Percentiles rank a stretch among this genome's conserved stretches.
Evolutionary conservation across 53 echinoderm and acorn worm genomes (phyloP).

Genomic region (Arbacia lixula): DNA sequence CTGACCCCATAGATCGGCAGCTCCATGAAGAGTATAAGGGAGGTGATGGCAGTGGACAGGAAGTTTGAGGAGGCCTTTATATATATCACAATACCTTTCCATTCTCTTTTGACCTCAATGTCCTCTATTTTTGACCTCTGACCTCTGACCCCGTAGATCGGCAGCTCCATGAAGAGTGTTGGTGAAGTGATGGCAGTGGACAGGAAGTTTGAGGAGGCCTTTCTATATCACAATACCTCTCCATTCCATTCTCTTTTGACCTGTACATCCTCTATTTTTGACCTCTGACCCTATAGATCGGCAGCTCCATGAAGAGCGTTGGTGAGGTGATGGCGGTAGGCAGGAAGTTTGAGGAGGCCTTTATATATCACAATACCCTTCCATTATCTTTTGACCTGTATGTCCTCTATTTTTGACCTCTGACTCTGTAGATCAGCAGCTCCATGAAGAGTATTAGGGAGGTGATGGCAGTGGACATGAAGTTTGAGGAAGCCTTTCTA

Average conservation of each 20-base stretch:
- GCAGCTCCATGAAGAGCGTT: conserved; percentile 99
- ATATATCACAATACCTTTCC: too few species aligned
- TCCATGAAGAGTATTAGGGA: conserved; percentile 99
- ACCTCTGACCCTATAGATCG: too few species aligned
- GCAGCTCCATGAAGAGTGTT: conserved; percentile 99
- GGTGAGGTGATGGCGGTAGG: conserved; percentile 98
- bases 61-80: conserved; percentile 99
- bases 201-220: conserved; percentile 95
- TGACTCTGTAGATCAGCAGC: conserved; percentile 94
- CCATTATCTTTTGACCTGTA: too few species aligned
- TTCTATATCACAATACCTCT: too few species aligned
- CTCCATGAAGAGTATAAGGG: conserved; percentile 99
- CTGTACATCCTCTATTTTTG: too few species aligned
- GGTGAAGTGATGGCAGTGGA: conserved; percentile 98
- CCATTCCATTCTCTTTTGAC: too few species aligned
- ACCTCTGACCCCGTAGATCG: conserved; percentile 74
- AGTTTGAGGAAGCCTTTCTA: conserved; percentile 99
- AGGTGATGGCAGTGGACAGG: conserved; percentile 94
- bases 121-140: too few species aligned
- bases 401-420: too few species aligned
- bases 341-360: conserved; percentile 95
- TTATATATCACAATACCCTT: too few species aligned
- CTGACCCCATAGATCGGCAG: conserved; percentile 97
- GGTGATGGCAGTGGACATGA: conserved; percentile 92
- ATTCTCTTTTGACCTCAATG: too few species aligned